Percentiles rank a stretch among this genome's conserved stretches.
These are phyloP conservation scores for Chromis chromis DNA, from an alignment of 2,797 vertebrate genomes.

Conservation along the genomic window DNA sequence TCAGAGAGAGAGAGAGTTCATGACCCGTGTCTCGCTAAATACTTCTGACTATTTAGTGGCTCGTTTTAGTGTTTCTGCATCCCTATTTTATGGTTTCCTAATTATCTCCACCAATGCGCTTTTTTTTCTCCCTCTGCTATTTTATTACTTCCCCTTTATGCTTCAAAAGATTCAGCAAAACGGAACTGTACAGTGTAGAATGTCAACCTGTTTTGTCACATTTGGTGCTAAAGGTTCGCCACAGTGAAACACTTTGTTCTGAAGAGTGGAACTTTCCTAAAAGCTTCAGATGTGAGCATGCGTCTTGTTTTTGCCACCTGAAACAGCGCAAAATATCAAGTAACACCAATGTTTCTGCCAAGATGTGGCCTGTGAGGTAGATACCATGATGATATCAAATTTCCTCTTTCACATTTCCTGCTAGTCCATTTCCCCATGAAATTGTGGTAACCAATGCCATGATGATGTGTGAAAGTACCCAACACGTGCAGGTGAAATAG, in stretches of 20 bases:
- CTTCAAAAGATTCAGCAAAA: conserved; percentile 40
- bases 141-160: conserved; percentile 49
- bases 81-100: conserved; percentile 43
- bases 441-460: neutral
- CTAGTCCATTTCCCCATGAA: neutral
- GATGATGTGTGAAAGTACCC: conserved; percentile 1
- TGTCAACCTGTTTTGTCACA: conserved; percentile 25
- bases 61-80: conserved; percentile 40
- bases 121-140: neutral
- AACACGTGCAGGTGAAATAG: conserved; percentile 2
- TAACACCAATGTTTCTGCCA: conserved; percentile 4
- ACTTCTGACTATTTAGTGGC: conserved; percentile 36
- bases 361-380: neutral
- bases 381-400: conserved; percentile 8
- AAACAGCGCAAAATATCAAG: conserved; percentile 1
- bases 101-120: conserved; percentile 45
- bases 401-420: conserved; percentile 14
- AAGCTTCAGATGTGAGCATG: neutral
- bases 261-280: conserved; percentile 22
- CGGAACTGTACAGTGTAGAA: conserved; percentile 7
- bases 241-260: conserved; percentile 10
- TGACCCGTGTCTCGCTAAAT: conserved; percentile 41
- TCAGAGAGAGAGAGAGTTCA: conserved; percentile 34
- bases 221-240: neutral
- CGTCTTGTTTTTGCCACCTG: conserved; percentile 13